Conservation (phyloP, 2,888 invertebrate species). For the Lycocerus yunnanus region DNA sequence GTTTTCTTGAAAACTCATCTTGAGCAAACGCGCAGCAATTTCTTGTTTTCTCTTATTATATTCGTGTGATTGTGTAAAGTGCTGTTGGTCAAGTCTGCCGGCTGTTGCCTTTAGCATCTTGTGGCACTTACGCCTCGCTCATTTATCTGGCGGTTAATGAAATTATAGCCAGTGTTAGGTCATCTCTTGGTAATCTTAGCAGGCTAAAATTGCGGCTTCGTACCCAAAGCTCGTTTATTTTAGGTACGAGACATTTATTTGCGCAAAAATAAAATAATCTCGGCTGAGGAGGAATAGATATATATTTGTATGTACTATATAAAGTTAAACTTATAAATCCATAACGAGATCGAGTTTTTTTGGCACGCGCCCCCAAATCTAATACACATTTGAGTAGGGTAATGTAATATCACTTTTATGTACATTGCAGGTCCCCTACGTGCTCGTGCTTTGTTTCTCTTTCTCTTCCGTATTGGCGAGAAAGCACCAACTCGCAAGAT, state of each 20-base stretch:
- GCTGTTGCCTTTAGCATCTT: conserved; percentile 44
- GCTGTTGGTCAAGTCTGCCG: conserved; percentile 43
- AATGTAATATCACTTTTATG: conserved; percentile 42
- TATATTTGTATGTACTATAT: too few species aligned
- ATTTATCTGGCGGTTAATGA: conserved; percentile 64
- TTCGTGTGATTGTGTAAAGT: conserved; percentile 44
- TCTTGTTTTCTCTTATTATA: conserved; percentile 46
- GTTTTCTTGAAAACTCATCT: conserved; percentile 35
- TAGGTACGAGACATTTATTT: conserved; percentile 37
- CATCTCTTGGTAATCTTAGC: conserved; percentile 50
- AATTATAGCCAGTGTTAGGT: conserved; percentile 59
- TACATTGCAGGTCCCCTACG: conserved; percentile 28
- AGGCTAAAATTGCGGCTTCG: conserved; percentile 41
- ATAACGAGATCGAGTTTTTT: conserved; percentile 39
- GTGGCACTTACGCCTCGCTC: conserved; percentile 52
- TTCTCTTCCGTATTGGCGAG: conserved; percentile 6
- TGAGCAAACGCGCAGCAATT: conserved; percentile 31
- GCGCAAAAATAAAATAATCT: conserved; percentile 3
- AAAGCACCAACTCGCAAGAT: conserved; percentile 10
- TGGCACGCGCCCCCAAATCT: conserved; percentile 42
- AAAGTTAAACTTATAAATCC: conserved; percentile 38
- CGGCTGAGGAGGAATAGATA: neutral
- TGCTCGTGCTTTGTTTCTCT: conserved; percentile 27
- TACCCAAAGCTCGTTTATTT: conserved; percentile 42
- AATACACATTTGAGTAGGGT: conserved; percentile 45